Base-by-base conservation (phyloP, 92 coral and sea anemone species). In the Porites rus region DNA sequence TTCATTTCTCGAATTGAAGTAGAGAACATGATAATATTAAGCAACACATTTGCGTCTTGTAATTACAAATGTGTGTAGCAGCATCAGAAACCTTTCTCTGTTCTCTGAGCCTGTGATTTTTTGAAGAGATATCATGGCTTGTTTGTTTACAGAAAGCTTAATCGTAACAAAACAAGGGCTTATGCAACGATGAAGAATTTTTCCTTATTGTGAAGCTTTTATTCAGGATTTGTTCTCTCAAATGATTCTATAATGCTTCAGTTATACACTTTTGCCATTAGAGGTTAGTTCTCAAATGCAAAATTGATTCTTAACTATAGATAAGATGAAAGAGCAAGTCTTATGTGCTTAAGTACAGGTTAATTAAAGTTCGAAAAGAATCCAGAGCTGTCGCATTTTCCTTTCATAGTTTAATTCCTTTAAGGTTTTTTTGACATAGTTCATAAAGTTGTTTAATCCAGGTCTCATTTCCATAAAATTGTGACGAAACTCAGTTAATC, bases 351-450 rank as follows among this genome's bases (percentile, higher is more conserved):
- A 69, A 69, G 52, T 4, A n/a, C 1, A 38, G 19, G 60, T 69
- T 80, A 69, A 80, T 80, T 69, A 68, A 51, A 53, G 75, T 24
- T 75, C 64, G 17, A 28, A 24, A 52, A 22, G 62, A 43, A 16
- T 22, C 25, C 22, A 80, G 54, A 80, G 17, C 84, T 65, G 63
- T 51, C 64, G 73, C 73, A 46, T 46, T 76, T 46, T 79, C 61
- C 83, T 79, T 65, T 79, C 83, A 51, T 51, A 65, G 84, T 22
- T 66, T 65, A 79, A 79, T 79, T 51, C 84, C 43, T 31, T 69
- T 81, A n/a, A 58, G 75, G 31, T 38, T 17, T 59, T 58, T 31
- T 19, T 7, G 69, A 56, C 86, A 31, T 25, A 69, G 11, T 71
- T 71, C 75, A 81, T 70, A 51, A 70, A 54, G 46, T 19, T 60